A percentile compares a stretch with the other conserved stretches of the same genome.
Evolutionary conservation across 1,140 invertebrate genomes (phyloP).

Genomic region (Drosophila athabasca): DNA sequence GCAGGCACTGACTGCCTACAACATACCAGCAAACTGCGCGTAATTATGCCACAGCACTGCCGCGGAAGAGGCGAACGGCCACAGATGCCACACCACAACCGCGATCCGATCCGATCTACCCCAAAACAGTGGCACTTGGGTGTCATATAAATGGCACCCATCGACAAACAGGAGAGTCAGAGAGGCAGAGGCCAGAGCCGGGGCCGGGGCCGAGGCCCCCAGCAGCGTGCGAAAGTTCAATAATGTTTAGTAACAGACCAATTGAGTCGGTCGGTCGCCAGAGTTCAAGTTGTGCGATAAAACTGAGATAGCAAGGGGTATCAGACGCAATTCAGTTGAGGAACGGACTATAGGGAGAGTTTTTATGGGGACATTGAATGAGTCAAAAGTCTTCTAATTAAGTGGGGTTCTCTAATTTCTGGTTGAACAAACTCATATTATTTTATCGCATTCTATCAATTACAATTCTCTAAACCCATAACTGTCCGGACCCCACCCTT

Average conservation of each 20-base stretch:
- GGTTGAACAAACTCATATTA: conserved; percentile 46
- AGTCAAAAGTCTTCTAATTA: conserved; percentile 4
- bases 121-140: conserved; percentile 44
- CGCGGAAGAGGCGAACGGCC: neutral
- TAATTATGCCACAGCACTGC: conserved; percentile 58
- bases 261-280: conserved; percentile 47
- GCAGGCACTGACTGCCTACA: conserved; percentile 19
- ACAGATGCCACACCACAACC: conserved; percentile 59
- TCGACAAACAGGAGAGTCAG: conserved; percentile 2
- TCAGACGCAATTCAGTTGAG: neutral
- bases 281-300: conserved; percentile 68
- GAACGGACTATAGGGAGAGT: too few species aligned
- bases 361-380: too few species aligned
- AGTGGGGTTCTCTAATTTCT: conserved; percentile 7
- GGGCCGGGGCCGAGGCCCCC: neutral
- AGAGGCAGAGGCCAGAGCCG: too few species aligned
- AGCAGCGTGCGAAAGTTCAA: conserved; percentile 77
- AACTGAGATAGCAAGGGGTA: conserved; percentile 40
- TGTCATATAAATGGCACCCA: conserved; percentile 52
- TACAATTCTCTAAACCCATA: neutral
- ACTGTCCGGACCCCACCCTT: conserved; percentile 14
- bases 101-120: conserved; percentile 8
- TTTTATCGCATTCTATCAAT: conserved; percentile 10
- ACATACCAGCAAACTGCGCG: conserved; percentile 5
- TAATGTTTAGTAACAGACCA: conserved; percentile 73